Conservation (phyloP, 2,888 invertebrate species). For the Nymphalis polychloros region DNA sequence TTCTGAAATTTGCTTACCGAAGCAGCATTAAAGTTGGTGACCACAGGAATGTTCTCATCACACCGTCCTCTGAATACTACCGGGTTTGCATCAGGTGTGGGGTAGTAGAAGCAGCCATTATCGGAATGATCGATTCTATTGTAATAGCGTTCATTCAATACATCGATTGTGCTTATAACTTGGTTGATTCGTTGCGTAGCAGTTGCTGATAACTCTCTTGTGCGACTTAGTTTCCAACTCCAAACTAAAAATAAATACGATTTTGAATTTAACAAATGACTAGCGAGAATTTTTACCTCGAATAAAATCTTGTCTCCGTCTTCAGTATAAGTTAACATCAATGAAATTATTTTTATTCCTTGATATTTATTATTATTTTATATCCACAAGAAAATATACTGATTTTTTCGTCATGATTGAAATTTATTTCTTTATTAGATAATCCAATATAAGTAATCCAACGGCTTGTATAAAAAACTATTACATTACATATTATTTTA, state of each 20-base stretch:
- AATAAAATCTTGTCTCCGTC: no score
- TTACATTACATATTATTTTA: no score
- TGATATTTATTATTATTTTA: no score
- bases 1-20: slow-evolving; percentile 42
- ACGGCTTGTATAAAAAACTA: no score
- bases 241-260: slow-evolving; percentile 47
- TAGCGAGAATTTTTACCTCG: no score
- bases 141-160: slow-evolving; percentile 52
- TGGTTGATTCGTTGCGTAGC: slow-evolving; percentile 47
- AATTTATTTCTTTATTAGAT: no score
- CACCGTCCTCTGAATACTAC: slow-evolving; percentile 54
- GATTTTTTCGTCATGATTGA: no score
- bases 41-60: slow-evolving; percentile 47
- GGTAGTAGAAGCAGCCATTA: slow-evolving; percentile 49
- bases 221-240: slow-evolving; percentile 61
- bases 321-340: no score
- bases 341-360: no score
- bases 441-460: no score
- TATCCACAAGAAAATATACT: no score
- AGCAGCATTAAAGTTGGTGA: slow-evolving; percentile 46
- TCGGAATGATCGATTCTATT: slow-evolving; percentile 46
- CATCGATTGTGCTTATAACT: slow-evolving; percentile 44
- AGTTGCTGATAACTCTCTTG: slow-evolving; percentile 40
- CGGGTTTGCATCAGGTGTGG: slow-evolving; percentile 43
- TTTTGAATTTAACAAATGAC: no score